phyloP scores from a whole-genome alignment of 1,140 invertebrate genomes.

The Brachionus asplanchnoidis region DNA sequence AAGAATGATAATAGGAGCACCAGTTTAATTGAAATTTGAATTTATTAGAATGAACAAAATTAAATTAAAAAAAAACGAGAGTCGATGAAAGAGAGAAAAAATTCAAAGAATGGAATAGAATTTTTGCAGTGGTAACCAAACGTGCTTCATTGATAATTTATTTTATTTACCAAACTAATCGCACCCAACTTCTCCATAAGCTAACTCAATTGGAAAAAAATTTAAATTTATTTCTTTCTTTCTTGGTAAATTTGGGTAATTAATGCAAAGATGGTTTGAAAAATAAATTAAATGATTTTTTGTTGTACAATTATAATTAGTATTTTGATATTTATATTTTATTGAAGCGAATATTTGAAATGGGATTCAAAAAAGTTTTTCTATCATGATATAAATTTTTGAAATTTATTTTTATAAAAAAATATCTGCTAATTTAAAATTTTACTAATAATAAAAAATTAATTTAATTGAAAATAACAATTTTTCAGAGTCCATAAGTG shows the following conservation, averaged over 20 bases:
- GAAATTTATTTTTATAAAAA: too few species aligned
- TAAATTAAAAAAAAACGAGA: background rate
- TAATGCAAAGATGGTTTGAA: background rate
- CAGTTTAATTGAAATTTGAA: conserved; percentile 5
- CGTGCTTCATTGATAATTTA: background rate
- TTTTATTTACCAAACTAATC: background rate
- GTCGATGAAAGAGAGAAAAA: background rate
- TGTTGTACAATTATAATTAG: background rate
- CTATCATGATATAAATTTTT: too few species aligned
- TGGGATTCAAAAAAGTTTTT: too few species aligned
- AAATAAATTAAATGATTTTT: background rate
- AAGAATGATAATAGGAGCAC: background rate
- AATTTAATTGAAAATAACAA: too few species aligned
- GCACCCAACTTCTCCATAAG: background rate
- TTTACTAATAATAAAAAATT: too few species aligned
- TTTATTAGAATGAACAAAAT: conserved; percentile 3
- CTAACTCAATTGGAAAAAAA: background rate
- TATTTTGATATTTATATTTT: background rate
- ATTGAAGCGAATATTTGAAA: too few species aligned
- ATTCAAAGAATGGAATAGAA: background rate
- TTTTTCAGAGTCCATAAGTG: too few species aligned
- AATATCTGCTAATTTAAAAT: too few species aligned
- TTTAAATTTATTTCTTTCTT: background rate
- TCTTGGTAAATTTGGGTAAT: background rate
- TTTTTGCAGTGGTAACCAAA: background rate